Percentiles rank a stretch among this genome's conserved stretches.
These are phyloP conservation scores for Tortricodes alternella DNA, from an alignment of 2,888 invertebrate species.

Conservation along the genomic window DNA sequence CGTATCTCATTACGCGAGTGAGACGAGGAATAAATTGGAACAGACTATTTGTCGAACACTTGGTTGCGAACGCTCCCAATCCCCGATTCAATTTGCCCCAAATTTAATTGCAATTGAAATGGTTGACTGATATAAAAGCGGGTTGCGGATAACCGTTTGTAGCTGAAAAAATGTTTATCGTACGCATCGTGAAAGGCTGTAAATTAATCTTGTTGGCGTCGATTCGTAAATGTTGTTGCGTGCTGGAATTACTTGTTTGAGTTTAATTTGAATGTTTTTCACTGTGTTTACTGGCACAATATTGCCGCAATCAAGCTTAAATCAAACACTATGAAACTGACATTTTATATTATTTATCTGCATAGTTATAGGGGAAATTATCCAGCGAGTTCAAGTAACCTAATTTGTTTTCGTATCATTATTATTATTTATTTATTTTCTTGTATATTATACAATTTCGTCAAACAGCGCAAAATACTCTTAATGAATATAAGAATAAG, in stretches of 20 bases:
- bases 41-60: slow-evolving; percentile 79
- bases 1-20: slow-evolving; percentile 73
- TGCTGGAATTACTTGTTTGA: background rate
- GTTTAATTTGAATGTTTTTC: slow-evolving; percentile 9
- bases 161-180: slow-evolving; percentile 32
- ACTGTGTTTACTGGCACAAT: background rate
- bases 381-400: no score
- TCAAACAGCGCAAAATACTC: no score
- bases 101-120: slow-evolving; percentile 78
- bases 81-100: slow-evolving; percentile 73
- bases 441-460: no score
- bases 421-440: no score
- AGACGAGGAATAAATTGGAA: slow-evolving; percentile 65
- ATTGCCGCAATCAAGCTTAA: background rate
- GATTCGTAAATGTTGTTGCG: slow-evolving; percentile 1
- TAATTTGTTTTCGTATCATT: no score
- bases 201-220: slow-evolving; percentile 21
- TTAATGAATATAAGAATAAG: no score
- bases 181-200: slow-evolving; percentile 16
- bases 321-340: background rate
- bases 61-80: slow-evolving; percentile 61
- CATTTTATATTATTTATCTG: background rate
- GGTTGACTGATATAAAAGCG: slow-evolving; percentile 64
- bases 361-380: no score
- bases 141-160: slow-evolving; percentile 59